phyloP scores from a whole-genome alignment of 1,140 invertebrate species.

The Zaprionus lachaisei region DNA sequence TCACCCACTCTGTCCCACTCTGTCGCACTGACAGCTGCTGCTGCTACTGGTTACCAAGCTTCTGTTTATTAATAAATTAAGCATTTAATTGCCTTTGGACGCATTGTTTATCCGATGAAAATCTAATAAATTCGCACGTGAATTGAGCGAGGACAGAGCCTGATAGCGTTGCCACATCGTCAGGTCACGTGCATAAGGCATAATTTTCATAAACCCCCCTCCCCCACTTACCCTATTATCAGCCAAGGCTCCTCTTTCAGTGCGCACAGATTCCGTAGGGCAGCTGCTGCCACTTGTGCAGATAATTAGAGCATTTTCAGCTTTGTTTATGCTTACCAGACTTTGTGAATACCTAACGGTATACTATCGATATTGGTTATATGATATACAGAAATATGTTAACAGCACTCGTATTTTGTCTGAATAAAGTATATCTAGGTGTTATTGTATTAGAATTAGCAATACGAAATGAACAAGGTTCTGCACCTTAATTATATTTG shows the following conservation, averaged over 20 bases:
- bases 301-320: conserved; percentile 52
- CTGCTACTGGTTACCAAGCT: conserved; percentile 12
- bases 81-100: conserved; percentile 73
- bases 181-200: conserved; percentile 69
- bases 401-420: too few species aligned
- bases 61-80: conserved; percentile 78
- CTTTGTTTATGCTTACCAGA: neutral
- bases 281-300: conserved; percentile 62
- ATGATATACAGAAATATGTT: neutral
- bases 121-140: conserved; percentile 76
- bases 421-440: too few species aligned
- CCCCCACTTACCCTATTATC: neutral
- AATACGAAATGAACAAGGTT: too few species aligned
- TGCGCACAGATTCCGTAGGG: conserved; percentile 8
- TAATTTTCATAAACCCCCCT: conserved; percentile 46
- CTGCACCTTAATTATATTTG: too few species aligned
- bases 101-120: conserved; percentile 76
- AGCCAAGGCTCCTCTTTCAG: neutral
- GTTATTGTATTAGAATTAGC: too few species aligned
- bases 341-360: neutral
- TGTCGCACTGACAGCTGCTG: conserved; percentile 48
- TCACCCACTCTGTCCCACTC: neutral
- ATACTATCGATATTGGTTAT: neutral
- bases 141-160: conserved; percentile 30
- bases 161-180: conserved; percentile 4